Conservation (phyloP, 2,113 vertebrate genomes). For the pig (Sus scrofa) region T2T-Sscrofa CM000827.6:63198001-63198500, state of each 20-base stretch:
- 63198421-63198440: not conserved
- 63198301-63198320: not conserved
- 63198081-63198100: not conserved
- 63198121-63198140: not conserved
- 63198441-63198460: not conserved
- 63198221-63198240: not conserved
- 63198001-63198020: not conserved
- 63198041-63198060: not conserved
- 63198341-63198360: not conserved
- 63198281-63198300: not conserved
- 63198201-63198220: not conserved
- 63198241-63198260: not conserved
- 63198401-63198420: too few relatives aligned
- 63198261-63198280: not conserved
- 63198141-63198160: not conserved
- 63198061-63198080: not conserved
- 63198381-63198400: not conserved
- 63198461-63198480: not conserved
- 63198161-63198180: not conserved
- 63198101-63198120: not conserved
- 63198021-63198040: not conserved
- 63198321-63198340: not conserved
- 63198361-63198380: not conserved
- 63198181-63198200: not conserved
- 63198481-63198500: not conserved